phyloP scores from a whole-genome alignment of 2,113 vertebrate species.

The Peucedramus taeniatus region DNA sequence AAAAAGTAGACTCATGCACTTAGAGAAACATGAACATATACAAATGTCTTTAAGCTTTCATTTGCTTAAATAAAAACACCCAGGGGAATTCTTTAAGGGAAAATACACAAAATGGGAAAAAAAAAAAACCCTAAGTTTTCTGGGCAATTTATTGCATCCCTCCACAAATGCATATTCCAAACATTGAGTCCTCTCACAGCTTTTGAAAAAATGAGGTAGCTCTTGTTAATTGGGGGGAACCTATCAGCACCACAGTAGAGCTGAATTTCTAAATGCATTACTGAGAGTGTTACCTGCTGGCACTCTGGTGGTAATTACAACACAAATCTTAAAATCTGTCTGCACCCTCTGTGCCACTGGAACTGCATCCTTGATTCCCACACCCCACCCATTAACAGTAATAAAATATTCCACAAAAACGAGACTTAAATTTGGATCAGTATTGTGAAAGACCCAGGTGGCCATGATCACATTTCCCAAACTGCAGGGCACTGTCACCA shows the following conservation, averaged over 20 bases:
- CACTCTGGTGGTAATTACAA: background rate
- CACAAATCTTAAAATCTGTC: background rate
- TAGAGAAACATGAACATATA: background rate
- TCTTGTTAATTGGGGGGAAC: background rate
- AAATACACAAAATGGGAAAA: background rate
- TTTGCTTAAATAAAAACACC: background rate
- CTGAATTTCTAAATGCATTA: background rate
- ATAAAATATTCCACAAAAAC: background rate
- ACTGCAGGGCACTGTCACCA: background rate
- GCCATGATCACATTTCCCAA: rapidly evolving
- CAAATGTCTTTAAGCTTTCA: background rate
- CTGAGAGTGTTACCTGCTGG: background rate
- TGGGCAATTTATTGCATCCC: background rate
- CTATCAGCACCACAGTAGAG: background rate
- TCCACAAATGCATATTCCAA: background rate
- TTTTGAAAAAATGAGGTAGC: background rate
- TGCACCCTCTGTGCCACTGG: background rate
- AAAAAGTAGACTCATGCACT: background rate
- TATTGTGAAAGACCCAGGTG: background rate
- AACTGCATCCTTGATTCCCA: background rate
- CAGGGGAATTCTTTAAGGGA: background rate
- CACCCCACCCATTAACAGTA: background rate
- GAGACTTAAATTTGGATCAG: background rate
- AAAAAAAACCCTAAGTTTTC: background rate
- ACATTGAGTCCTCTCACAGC: background rate